phyloP scores from a whole-genome alignment of 2,113 vertebrate species.

The Bothrops jararaca region DNA sequence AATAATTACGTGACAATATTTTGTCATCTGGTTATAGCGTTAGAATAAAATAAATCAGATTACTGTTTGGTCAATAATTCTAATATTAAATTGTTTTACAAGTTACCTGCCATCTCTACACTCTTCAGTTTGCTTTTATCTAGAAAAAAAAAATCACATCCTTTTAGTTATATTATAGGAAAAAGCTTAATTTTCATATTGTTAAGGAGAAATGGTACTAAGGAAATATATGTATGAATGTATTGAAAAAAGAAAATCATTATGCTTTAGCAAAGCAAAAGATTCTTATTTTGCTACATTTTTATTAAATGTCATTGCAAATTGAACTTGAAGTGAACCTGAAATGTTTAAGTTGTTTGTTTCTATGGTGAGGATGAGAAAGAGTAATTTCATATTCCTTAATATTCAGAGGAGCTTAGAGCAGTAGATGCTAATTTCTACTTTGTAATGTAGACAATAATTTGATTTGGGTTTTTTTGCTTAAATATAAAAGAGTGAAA shows the following conservation, averaged over 20 bases:
- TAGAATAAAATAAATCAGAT: neutral
- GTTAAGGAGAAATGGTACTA: neutral
- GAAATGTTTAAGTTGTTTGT: neutral
- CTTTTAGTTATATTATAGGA: neutral
- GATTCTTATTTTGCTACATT: neutral
- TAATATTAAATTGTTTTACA: neutral
- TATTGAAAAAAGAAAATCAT: neutral
- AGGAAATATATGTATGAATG: neutral
- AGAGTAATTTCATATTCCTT: neutral
- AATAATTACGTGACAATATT: neutral
- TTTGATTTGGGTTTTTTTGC: neutral
- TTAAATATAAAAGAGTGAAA: fast-evolving
- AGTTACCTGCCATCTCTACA: conserved; percentile 33
- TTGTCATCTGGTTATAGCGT: neutral
- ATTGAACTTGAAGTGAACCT: neutral
- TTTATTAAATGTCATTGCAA: neutral
- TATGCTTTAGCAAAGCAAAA: neutral
- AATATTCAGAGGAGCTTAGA: neutral
- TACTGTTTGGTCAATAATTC: neutral
- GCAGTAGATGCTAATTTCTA: neutral
- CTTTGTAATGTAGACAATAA: neutral
- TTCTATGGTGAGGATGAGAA: fast-evolving
- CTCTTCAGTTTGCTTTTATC: neutral
- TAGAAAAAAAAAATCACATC: neutral
- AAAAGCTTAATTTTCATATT: conserved; percentile 11